A percentile compares a stretch with the other conserved stretches of the same genome.
phyloP scores from a whole-genome alignment of 2,888 invertebrate species.

The Rotaria sp. region DNA sequence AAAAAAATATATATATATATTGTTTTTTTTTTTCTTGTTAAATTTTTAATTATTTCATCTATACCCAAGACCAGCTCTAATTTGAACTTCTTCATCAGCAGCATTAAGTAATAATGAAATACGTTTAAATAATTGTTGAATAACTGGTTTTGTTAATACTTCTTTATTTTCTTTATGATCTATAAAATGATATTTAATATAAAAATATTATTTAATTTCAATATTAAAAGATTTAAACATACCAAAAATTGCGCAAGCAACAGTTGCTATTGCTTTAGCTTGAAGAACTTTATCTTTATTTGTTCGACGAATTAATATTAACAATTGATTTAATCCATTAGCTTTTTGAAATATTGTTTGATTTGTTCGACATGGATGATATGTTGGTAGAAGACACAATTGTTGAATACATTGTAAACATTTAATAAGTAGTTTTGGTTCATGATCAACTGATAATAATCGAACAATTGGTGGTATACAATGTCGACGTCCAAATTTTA shows the following conservation, averaged over 20 bases:
- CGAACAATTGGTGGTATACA: constrained; percentile 11
- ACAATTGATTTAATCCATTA: neutral
- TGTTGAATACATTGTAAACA: neutral
- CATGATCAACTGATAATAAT: neutral
- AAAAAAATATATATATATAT: neutral
- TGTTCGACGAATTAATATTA: neutral
- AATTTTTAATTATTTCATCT: neutral
- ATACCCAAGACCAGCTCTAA: neutral
- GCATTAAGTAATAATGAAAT: neutral
- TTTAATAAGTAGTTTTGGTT: neutral
- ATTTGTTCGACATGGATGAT: neutral
- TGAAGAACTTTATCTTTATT: neutral
- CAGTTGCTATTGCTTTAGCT: neutral
- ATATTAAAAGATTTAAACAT: neutral
- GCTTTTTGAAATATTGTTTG: constrained; percentile 28
- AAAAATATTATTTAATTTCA: too few relatives aligned
- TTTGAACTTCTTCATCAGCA: neutral
- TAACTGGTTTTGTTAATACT: neutral
- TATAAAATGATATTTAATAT: neutral
- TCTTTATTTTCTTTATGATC: constrained; percentile 25
- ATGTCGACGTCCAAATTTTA: neutral
- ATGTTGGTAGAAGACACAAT: neutral
- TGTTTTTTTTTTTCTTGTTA: neutral
- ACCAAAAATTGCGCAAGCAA: neutral
- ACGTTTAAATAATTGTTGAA: neutral